Conservation (phyloP, 2,797 vertebrate genomes). For the Bovichtus diacanthus region DNA sequence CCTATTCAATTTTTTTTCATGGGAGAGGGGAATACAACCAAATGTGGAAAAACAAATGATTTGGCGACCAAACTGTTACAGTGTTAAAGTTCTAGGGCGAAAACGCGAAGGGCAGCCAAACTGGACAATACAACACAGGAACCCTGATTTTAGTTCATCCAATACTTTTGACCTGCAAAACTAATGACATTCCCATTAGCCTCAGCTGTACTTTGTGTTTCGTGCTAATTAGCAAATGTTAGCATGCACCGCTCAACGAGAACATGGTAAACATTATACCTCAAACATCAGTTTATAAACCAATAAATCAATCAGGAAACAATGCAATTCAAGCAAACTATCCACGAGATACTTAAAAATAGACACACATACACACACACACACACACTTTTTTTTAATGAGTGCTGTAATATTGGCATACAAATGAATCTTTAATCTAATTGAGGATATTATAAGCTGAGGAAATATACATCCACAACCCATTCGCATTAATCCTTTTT, state of each 20-base stretch:
- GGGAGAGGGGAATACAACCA: no score
- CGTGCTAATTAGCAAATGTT: not conserved
- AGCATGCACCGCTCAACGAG: not conserved
- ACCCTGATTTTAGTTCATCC: not conserved
- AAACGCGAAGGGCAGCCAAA: no score
- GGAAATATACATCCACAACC: slow-evolving; percentile 31
- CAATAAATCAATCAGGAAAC: not conserved
- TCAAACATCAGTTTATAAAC: slow-evolving; percentile 2
- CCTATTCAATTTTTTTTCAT: no score
- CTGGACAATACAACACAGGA: no score
- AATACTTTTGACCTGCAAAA: not conserved
- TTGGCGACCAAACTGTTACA: no score
- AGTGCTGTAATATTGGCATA: slow-evolving; percentile 37
- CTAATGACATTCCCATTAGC: not conserved
- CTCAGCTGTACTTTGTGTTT: not conserved
- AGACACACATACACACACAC: not conserved
- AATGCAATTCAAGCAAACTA: not conserved
- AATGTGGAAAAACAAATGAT: no score
- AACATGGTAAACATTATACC: not conserved
- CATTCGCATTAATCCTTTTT: slow-evolving; percentile 50
- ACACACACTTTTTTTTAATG: slow-evolving; percentile 34
- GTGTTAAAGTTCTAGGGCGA: no score
- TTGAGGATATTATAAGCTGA: slow-evolving; percentile 46
- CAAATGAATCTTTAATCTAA: slow-evolving; percentile 55
- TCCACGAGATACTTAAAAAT: slow-evolving; percentile 2